Evolutionary conservation across 2,113 vertebrate genomes (phyloP).

Genomic region (Actenoides lindsayi): DNA sequence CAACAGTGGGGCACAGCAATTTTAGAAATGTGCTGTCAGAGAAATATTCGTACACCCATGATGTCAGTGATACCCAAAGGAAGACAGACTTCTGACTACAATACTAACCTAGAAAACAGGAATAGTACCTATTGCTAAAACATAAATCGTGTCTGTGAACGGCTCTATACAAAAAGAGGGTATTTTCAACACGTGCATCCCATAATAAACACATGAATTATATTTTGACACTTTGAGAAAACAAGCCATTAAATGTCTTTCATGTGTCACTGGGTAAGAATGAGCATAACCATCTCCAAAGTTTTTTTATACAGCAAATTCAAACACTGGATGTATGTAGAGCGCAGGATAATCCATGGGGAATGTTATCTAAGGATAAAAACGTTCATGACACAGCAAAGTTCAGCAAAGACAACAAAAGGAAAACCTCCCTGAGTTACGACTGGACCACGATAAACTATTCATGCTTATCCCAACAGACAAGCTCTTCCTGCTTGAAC

Average conservation of each 20-base stretch:
- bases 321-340: background rate
- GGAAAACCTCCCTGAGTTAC: background rate
- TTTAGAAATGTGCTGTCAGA: background rate
- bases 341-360: background rate
- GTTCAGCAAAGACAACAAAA: background rate
- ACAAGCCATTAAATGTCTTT: background rate
- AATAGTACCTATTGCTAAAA: background rate
- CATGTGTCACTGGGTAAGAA: background rate
- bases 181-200: background rate
- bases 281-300: background rate
- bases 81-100: background rate
- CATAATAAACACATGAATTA: background rate
- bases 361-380: background rate
- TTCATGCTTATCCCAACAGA: background rate
- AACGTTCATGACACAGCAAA: background rate
- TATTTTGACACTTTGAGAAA: background rate
- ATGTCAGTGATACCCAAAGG: background rate
- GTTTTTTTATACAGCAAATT: background rate
- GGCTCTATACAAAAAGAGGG: background rate
- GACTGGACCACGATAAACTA: background rate
- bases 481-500: background rate
- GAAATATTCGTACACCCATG: background rate
- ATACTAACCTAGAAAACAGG: background rate
- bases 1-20: background rate
- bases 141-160: background rate